These are phyloP conservation scores for Caenorhabditis wallacei DNA, from an alignment of 2,888 invertebrate species.

Conservation along the genomic window DNA sequence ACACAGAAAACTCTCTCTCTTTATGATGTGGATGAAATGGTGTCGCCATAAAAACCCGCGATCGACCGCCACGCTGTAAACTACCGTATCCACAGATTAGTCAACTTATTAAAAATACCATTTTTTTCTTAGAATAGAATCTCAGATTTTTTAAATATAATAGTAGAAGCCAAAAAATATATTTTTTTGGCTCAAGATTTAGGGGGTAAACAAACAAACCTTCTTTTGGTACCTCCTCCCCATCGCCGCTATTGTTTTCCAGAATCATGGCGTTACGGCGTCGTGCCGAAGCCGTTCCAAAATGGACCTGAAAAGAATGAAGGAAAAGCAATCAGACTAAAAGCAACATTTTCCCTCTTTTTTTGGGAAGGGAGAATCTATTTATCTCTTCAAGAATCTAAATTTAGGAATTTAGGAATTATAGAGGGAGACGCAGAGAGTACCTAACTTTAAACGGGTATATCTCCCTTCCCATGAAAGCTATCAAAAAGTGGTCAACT, in stretches of 20 bases:
- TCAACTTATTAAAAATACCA: too few relatives aligned
- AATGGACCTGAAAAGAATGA: slow-evolving; percentile 57
- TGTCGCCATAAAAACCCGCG: slow-evolving; percentile 50
- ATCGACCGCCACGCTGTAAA: slow-evolving; percentile 46
- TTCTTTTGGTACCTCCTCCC: slow-evolving; percentile 46
- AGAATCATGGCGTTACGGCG: slow-evolving; percentile 67
- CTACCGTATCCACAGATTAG: too few relatives aligned
- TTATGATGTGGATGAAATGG: slow-evolving; percentile 55
- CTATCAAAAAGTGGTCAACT: too few relatives aligned
- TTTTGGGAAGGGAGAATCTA: neutral
- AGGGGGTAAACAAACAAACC: slow-evolving; percentile 17
- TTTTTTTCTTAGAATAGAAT: too few relatives aligned
- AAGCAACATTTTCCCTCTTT: slow-evolving; percentile 40
- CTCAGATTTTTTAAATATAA: too few relatives aligned
- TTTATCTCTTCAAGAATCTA: too few relatives aligned
- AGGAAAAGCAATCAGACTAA: slow-evolving; percentile 42
- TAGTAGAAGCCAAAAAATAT: too few relatives aligned
- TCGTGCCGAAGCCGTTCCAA: slow-evolving; percentile 55
- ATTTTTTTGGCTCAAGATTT: too few relatives aligned
- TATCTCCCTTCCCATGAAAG: too few relatives aligned
- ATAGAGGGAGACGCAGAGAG: neutral
- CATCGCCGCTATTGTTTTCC: slow-evolving; percentile 50
- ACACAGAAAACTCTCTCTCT: slow-evolving; percentile 49
- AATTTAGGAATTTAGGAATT: too few relatives aligned
- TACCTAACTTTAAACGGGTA: too few relatives aligned